Base-by-base conservation (phyloP, 2,113 vertebrate genomes). In the Pandion haliaetus region DNA sequence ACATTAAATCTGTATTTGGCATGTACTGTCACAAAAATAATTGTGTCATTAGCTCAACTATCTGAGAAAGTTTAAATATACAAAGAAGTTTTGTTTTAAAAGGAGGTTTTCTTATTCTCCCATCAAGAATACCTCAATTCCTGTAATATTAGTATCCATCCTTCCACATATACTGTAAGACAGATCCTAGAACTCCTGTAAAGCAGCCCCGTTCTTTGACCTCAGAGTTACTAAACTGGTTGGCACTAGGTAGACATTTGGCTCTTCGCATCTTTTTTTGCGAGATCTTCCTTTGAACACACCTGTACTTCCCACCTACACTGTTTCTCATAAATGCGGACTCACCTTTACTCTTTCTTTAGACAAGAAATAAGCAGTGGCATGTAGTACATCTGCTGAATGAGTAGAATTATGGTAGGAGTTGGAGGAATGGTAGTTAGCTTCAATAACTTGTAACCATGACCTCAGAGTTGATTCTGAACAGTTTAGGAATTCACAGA, bases 381-480 rank as follows among this genome's bases (percentile, higher is more conserved):
- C 99, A 0, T 99, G 99, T 17, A 99, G 98, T 67, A 99, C 99
- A 10, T 99, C 99, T 3, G 99, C 99, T 8, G 99, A 98, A 38
- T 99, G 99, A 6, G 98, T 99, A 34, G 99, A 99, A 88, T 99
- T 99, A 98, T 99, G 99, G 98, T 99, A 99, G 59, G 99, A 99
- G 98, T 99, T 99, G 89, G 97, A 98, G 40, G 99, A 98, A 96
- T 99, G 99, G 95, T 99, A 99, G 97, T 99, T 99, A 38, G 99
- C 98, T 97, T 99, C 99, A 19, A 99, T 99, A 81, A 99, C 97
- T 94, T 99, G 99, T 44, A 99, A 94, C 99, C 99, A 99, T 0
- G 99, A 99, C 82, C 99, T 98, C 97, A 99, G 93, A 2, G 99
- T 99, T 42, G 98, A 97, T 98, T 99, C 99, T 1, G 99, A 98